Base-by-base conservation (phyloP, 2,797 vertebrate species). In the Muraenolepis orangiensis region DNA sequence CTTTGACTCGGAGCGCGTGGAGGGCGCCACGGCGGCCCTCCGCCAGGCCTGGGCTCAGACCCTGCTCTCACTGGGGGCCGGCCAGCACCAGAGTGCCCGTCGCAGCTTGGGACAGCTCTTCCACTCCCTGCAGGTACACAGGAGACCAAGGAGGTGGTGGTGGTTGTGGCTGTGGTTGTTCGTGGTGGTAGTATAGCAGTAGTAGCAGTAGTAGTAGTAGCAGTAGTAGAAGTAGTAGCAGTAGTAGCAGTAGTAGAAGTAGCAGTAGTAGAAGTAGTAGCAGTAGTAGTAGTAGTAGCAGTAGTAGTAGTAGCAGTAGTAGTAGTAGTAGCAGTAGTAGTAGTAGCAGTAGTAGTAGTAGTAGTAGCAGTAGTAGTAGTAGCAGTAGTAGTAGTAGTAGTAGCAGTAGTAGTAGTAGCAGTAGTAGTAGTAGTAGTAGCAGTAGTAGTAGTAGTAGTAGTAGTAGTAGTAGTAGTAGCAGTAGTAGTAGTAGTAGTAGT, bases 1-100 rank as follows among this genome's bases (percentile, higher is more conserved):
- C 85, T 96, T 96, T 69, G 95, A 97, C 80, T 94, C 95, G 0
- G 95, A 96, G 82, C 87, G 74, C 0, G 84, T 96, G 69, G 86
- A 85, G 32, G 87, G 80, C 38, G 90, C 93, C 31, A 89, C 73
- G 0, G 51, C 71, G 29, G 87, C 84, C 78, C 76, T 96, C 30
- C 84, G 87, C 23, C 82, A 86, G 32, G 82, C 93, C 78, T 95
- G 95, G 79, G 81, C 83, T 30, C 91, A 94, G 74, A 89, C 90
- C 7, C 70, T 95, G 74, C 84, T 89, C 7, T 93, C 92, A 0
- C 80, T 91, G 18, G 82, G 67, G 69, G 92, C 91, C 32, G 89
- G 90, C 71, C 91, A 96, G 74, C 91, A 95, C 71, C 88, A 91
- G 28, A 87, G 92, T 6, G 95, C 95, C 10, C 92, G 93, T 34